Evolutionary conservation across 2,113 vertebrate species (phyloP), one percentile per base, ranked within the genome.

Genomic region (Petrocephalus microphthalmus): DNA sequence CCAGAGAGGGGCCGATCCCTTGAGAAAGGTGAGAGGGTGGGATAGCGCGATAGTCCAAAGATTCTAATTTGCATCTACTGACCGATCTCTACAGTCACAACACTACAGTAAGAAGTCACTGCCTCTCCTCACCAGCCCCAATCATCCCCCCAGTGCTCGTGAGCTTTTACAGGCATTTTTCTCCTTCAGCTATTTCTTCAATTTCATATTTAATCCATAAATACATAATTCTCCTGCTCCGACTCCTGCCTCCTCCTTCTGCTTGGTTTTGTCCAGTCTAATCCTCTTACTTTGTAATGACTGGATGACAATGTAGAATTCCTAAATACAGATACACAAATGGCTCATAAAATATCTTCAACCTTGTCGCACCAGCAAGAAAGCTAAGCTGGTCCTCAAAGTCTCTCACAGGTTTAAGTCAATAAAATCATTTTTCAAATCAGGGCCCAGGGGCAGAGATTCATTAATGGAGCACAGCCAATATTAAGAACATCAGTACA

Each of bases 401-500:
- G 67, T 37, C 67, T 37, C 67, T 19, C 33, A 6, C 67, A 74
- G 13, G 0, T 11, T 74, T 19, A 64, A 1, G 60, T 64, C 60
- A 29, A 64, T 29, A 64, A 64, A 25, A 57, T n/a, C n/a, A n/a
- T n/a, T 25, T 3, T n/a, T 19, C 3, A 57, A 64, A 64, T 7
- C 60, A 64, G n/a, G 60, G 7, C 3, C n/a, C 57, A 60, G 57
- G 33, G 13, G 29, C 25, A 33, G 13, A 74, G 29, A 78, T 5
- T 42, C 71, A 67, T 67, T 29, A 67, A 29, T 10, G 15, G 33
- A 17, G 19, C 71, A 78, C 1, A 42, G 71, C 49, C 52, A 60
- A 47, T 82, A 56, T 82, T 83, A 88, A n/a, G 37, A 88, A 88
- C 54, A 83, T 88, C 42, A 82, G 52, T 25, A 60, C 37, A 64